Conservation (phyloP, 1,140 invertebrate species). For the Camponotus vicinus region DNA sequence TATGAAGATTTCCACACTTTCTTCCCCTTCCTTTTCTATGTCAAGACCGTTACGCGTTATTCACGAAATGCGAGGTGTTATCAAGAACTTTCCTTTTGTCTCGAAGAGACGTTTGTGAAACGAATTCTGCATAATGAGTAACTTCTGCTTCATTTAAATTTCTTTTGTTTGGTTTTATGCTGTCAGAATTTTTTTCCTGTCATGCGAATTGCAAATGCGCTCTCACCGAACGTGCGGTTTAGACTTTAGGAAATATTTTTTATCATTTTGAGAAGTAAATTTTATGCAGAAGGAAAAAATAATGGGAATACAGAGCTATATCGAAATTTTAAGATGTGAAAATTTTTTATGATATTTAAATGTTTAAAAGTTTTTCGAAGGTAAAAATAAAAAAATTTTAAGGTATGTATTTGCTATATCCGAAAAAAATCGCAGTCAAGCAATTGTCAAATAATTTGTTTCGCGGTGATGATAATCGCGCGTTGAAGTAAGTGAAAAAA, state of each 20-base stretch:
- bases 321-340: background rate
- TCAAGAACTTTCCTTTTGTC: slow-evolving; percentile 62
- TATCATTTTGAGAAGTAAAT: background rate
- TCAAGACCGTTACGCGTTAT: slow-evolving; percentile 32
- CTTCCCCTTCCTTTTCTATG: slow-evolving; percentile 53
- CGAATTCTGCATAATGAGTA: slow-evolving; percentile 41
- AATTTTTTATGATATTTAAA: slow-evolving; percentile 9
- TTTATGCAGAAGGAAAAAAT: background rate
- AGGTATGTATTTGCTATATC: background rate
- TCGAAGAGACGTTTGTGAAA: background rate
- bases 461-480: background rate
- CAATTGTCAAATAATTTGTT: background rate
- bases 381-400: background rate
- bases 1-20: slow-evolving; percentile 65
- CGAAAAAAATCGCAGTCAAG: background rate
- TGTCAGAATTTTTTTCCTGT: background rate
- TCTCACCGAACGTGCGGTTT: background rate
- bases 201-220: background rate
- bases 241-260: background rate
- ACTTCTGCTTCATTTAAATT: slow-evolving; percentile 48
- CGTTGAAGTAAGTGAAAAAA: background rate
- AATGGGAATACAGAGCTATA: background rate
- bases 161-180: slow-evolving; percentile 31
- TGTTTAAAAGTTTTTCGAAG: background rate
- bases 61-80: slow-evolving; percentile 46